Evolutionary conservation across 2,113 vertebrate genomes (phyloP).

Genomic region (Carassius carassius): DNA sequence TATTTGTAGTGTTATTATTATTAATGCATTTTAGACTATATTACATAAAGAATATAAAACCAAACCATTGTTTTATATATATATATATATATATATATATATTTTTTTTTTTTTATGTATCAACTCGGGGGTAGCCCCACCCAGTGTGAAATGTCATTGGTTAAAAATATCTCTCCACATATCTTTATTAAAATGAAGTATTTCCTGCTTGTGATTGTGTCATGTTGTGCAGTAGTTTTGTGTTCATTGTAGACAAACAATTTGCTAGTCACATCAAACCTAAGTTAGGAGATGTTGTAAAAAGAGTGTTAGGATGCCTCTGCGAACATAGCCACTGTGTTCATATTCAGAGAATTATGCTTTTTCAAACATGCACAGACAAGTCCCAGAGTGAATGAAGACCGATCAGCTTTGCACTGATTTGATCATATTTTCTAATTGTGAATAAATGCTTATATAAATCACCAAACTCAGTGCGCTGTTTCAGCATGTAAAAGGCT

Average conservation of each 20-base stretch:
- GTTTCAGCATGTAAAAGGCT: constrained; percentile 21
- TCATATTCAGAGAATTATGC: constrained; percentile 1
- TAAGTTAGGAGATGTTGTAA: background rate
- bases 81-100: too few species aligned
- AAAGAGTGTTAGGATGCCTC: background rate
- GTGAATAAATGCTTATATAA: constrained; percentile 37
- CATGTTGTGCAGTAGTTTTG: background rate
- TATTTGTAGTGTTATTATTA: background rate
- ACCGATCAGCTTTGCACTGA: constrained; percentile 10
- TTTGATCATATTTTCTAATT: constrained; percentile 47
- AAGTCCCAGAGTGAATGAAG: constrained; percentile 19
- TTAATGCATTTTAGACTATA: background rate
- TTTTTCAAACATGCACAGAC: constrained; percentile 1
- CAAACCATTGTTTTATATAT: too few species aligned
- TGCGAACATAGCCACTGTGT: background rate
- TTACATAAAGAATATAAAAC: background rate
- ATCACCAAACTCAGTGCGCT: constrained; percentile 18
- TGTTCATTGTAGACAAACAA: background rate
- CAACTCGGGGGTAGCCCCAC: background rate
- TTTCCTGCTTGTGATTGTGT: background rate
- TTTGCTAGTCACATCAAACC: background rate
- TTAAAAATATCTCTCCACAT: background rate
- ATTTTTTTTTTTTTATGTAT: too few species aligned
- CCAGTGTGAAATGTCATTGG: background rate
- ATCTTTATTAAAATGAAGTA: background rate